Conservation (phyloP, 2,888 invertebrate genomes). For the Dasysyrphus tricinctus region DNA sequence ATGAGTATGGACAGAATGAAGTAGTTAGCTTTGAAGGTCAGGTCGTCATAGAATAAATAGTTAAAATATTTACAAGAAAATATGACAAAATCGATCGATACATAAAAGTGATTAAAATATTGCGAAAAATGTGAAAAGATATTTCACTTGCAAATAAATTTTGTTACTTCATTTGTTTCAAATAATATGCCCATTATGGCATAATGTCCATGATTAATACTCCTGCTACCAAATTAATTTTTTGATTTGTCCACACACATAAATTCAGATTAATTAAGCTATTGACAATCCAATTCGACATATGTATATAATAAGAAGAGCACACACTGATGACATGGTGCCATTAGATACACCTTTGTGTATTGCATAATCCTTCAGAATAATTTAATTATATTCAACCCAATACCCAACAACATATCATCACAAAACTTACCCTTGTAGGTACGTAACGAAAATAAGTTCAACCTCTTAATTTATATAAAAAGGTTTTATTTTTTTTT, state of each 20-base stretch:
- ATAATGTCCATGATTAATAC: neutral
- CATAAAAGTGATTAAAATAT: too few relatives aligned
- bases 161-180: too few relatives aligned
- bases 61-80: neutral
- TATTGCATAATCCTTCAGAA: conserved; percentile 8
- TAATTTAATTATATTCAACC: conserved; percentile 18
- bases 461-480: conserved; percentile 13
- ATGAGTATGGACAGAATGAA: neutral
- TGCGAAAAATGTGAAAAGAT: too few relatives aligned
- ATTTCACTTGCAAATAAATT: too few relatives aligned
- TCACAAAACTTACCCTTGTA: neutral
- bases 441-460: neutral
- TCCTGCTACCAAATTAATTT: neutral
- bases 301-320: neutral
- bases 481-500: neutral
- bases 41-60: neutral
- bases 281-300: conserved; percentile 29
- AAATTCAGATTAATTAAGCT: neutral
- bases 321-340: neutral
- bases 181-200: too few relatives aligned
- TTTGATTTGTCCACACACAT: neutral
- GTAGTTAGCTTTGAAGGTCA: neutral
- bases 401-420: neutral
- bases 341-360: neutral
- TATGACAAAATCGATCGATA: neutral